A percentile compares a stretch with the other conserved stretches of the same genome.
phyloP scores from a whole-genome alignment of 2,797 vertebrate species.

The Clarias laeviceps region DNA sequence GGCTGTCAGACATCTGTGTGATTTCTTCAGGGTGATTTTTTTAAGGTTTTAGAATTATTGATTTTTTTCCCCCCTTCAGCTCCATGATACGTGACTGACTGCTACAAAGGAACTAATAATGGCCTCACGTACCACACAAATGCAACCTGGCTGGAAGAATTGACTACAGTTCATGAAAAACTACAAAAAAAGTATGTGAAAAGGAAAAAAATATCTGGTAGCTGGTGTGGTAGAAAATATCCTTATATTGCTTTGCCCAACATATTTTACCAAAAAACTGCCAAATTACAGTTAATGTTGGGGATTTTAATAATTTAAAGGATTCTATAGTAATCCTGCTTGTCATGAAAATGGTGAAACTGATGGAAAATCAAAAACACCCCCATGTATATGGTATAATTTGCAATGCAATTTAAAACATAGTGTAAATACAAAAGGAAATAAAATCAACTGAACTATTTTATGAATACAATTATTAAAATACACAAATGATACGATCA shows the following conservation, averaged over 20 bases:
- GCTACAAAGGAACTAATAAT: constrained; percentile 22
- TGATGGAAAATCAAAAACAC: not conserved
- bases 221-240: not conserved
- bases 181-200: too few species aligned
- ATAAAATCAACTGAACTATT: not conserved
- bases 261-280: not conserved
- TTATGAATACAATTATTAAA: not conserved
- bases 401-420: not conserved
- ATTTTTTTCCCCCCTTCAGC: not conserved
- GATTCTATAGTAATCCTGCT: too few species aligned
- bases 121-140: not conserved
- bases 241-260: not conserved
- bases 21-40: not conserved
- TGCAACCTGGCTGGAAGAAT: not conserved
- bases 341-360: not conserved
- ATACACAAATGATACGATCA: not conserved
- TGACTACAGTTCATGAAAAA: not conserved
- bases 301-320: not conserved
- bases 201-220: not conserved
- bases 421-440: not conserved
- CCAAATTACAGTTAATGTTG: not conserved
- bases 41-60: constrained; percentile 20
- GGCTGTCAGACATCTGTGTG: not conserved
- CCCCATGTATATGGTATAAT: not conserved
- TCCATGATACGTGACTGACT: not conserved